Evolutionary conservation across 2,797 vertebrate species (phyloP).

Genomic region (Dicrostonyx torquatus): DNA sequence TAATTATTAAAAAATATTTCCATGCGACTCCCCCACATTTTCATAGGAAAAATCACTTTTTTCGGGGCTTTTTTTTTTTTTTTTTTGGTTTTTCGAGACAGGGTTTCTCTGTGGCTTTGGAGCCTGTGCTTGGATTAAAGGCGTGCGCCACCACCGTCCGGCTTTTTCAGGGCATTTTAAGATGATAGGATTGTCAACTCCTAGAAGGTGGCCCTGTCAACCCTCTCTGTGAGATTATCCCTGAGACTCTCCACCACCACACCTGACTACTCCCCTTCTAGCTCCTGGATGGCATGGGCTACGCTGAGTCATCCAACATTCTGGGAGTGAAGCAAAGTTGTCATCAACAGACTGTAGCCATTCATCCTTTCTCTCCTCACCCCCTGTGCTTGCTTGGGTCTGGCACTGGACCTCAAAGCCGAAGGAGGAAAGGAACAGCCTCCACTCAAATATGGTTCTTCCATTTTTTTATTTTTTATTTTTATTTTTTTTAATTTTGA

Average conservation of each 20-base stretch:
- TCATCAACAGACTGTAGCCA: background rate
- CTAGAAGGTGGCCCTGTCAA: background rate
- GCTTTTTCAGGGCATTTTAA: conserved; percentile 15
- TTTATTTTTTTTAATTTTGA: background rate
- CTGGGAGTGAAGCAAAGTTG: background rate
- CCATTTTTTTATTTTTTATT: background rate
- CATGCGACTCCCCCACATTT: background rate
- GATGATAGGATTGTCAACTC: background rate
- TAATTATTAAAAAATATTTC: conserved; percentile 22
- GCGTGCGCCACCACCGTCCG: too few relatives aligned
- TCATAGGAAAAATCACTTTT: background rate
- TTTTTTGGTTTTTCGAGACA: too few relatives aligned
- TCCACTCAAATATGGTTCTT: background rate
- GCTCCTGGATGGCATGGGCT: background rate
- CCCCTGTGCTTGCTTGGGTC: background rate
- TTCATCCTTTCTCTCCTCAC: background rate
- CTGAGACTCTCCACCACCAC: too few relatives aligned
- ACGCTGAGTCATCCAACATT: background rate
- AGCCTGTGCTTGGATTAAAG: too few relatives aligned
- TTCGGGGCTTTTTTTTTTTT: too few relatives aligned
- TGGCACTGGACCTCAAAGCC: background rate
- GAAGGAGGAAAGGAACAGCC: background rate
- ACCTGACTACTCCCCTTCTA: fast-evolving
- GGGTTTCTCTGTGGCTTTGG: too few relatives aligned
- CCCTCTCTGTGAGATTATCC: background rate